These are phyloP conservation scores for Aleadryas rufinucha DNA, from an alignment of 2,113 vertebrate species.

Conservation along the genomic window DNA sequence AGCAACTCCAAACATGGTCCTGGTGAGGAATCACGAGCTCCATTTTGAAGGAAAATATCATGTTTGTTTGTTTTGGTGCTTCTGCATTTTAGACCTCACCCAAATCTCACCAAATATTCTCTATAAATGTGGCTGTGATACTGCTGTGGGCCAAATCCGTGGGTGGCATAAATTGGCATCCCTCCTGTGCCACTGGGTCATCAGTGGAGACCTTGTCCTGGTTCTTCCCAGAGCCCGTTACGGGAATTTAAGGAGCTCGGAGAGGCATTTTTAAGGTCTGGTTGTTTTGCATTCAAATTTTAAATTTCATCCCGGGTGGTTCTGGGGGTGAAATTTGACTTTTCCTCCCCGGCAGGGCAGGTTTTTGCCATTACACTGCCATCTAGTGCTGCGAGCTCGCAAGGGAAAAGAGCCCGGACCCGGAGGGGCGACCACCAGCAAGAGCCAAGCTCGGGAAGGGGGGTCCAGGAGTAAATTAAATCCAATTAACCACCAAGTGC, in stretches of 20 bases:
- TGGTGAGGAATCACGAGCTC: background rate
- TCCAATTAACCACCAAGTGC: background rate
- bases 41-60: background rate
- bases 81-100: background rate
- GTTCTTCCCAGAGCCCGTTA: background rate
- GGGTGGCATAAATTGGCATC: background rate
- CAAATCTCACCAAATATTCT: background rate
- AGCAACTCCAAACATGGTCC: background rate
- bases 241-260: background rate
- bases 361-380: conserved; percentile 65
- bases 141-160: background rate
- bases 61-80: background rate
- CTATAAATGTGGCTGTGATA: background rate
- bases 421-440: background rate
- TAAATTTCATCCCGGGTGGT: background rate
- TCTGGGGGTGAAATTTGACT: background rate
- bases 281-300: background rate
- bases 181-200: background rate
- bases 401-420: background rate
- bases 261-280: background rate
- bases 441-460: background rate
- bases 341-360: background rate
- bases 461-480: fast-evolving
- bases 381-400: conserved; percentile 56
- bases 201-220: background rate